Evolutionary conservation across 2,888 invertebrate genomes (phyloP).

Genomic region (Sinhomidia bicolor): DNA sequence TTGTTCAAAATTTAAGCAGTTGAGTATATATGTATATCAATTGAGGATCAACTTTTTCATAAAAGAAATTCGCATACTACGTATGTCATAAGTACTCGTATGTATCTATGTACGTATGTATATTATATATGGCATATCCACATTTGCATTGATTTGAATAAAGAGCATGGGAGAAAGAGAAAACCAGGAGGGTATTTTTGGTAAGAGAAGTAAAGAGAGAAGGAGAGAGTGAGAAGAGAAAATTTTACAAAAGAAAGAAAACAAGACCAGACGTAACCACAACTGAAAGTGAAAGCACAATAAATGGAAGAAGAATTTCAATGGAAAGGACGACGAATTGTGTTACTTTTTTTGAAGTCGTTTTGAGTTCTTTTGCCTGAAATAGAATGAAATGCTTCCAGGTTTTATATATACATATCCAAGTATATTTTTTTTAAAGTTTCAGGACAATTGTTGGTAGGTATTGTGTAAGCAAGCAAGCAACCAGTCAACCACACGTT

Average conservation of each 20-base stretch:
- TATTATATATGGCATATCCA: no score
- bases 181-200: constrained; percentile 15
- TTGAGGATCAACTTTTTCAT: background rate
- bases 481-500: no score
- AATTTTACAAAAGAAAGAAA: constrained; percentile 45
- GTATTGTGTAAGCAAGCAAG: constrained; percentile 8
- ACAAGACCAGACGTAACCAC: constrained; percentile 23
- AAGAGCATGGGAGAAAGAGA: constrained; percentile 2
- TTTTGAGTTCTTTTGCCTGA: background rate
- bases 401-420: constrained; percentile 13
- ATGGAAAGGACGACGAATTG: constrained; percentile 39
- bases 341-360: constrained; percentile 41
- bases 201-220: background rate
- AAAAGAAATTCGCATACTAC: constrained; percentile 40
- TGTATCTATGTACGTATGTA: no score
- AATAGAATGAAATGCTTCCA: constrained; percentile 35
- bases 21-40: background rate
- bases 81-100: no score
- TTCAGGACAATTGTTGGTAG: constrained; percentile 18
- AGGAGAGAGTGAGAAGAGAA: no score
- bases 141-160: constrained; percentile 57
- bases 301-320: constrained; percentile 45
- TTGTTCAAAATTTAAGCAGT: no score
- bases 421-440: background rate
- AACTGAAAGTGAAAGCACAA: constrained; percentile 56